A percentile compares a stretch with the other conserved stretches of the same genome.
Conservation (phyloP, 1,140 invertebrate genomes). For the Ganaspis sp. region DNA sequence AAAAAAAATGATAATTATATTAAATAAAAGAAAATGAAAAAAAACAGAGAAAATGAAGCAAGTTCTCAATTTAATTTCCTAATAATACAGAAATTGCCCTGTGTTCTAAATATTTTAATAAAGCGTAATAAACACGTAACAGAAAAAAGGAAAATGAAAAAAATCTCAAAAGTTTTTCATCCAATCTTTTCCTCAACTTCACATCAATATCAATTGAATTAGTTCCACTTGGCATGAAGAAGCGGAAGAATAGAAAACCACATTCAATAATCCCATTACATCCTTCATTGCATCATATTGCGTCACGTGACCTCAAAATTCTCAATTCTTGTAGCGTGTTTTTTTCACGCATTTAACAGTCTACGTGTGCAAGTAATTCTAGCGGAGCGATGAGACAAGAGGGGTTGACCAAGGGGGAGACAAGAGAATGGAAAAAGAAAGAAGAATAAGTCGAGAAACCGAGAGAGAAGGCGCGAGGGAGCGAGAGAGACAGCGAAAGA, state of each 20-base stretch:
- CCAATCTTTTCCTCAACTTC: neutral
- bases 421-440: neutral
- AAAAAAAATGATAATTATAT: too few species aligned
- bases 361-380: neutral
- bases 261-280: neutral
- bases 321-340: neutral
- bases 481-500: too few species aligned
- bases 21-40: too few species aligned
- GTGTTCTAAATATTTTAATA: too few species aligned
- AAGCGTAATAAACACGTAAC: too few species aligned
- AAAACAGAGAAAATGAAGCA: too few species aligned
- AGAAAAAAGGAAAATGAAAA: too few species aligned
- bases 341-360: constrained; percentile 38
- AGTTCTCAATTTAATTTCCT: too few species aligned
- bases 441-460: too few species aligned
- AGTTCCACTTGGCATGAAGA: neutral
- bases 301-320: constrained; percentile 31
- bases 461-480: too few species aligned
- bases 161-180: too few species aligned
- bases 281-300: constrained; percentile 35
- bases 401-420: neutral
- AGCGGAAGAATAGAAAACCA: constrained; percentile 25
- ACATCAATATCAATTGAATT: neutral
- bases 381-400: neutral
- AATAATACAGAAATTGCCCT: too few species aligned